Evolutionary conservation across 2,113 vertebrate genomes (phyloP).

Genomic region (Microtus montanus): DNA sequence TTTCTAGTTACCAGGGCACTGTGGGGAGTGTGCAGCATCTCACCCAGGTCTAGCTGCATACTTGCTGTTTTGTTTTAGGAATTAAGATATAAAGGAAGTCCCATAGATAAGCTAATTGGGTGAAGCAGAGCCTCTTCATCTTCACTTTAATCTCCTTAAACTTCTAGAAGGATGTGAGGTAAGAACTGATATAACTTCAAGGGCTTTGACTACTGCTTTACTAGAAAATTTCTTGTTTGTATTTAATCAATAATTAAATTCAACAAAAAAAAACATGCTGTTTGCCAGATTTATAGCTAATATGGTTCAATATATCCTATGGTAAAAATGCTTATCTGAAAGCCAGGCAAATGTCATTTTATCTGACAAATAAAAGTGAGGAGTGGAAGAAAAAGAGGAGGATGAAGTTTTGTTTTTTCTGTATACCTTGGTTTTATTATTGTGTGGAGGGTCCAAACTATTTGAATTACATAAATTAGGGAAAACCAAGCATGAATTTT

Average conservation of each 20-base stretch:
- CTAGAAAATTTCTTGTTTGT: neutral
- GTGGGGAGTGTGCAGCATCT: neutral
- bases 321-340: neutral
- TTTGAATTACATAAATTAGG: neutral
- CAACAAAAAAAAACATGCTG: neutral
- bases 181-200: neutral
- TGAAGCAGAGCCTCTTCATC: neutral
- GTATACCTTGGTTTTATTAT: neutral
- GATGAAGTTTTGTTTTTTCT: neutral
- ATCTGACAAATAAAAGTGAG: neutral
- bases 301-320: neutral
- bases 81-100: neutral
- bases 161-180: neutral
- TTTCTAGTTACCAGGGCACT: neutral
- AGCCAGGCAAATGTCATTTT: neutral
- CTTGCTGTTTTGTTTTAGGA: neutral
- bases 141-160: neutral
- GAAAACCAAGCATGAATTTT: neutral
- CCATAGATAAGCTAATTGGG: fast-evolving
- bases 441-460: neutral
- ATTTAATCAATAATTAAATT: neutral
- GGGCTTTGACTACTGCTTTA: neutral
- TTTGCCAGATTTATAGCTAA: neutral
- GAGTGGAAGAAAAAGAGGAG: neutral
- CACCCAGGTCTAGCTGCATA: neutral